phyloP scores from a whole-genome alignment of 1,140 invertebrate genomes.

The Diprion similis region DNA sequence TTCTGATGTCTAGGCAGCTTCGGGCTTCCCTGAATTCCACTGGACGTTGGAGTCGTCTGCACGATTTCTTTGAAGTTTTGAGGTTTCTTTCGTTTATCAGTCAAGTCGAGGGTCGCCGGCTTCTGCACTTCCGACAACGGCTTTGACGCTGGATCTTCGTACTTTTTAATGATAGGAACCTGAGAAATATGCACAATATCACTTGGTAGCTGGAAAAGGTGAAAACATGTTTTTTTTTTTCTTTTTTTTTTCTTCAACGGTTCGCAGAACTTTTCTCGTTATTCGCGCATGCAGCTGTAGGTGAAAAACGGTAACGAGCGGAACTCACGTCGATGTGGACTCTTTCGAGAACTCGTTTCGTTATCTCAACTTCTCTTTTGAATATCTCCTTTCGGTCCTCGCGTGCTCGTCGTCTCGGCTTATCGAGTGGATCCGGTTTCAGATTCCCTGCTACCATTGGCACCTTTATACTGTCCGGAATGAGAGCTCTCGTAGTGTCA shows the following conservation, averaged over 20 bases:
- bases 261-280: no score
- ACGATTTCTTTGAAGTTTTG: slow-evolving; percentile 51
- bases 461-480: slow-evolving; percentile 56
- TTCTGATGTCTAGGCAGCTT: slow-evolving; percentile 57
- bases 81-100: slow-evolving; percentile 50
- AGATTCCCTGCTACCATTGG: slow-evolving; percentile 56
- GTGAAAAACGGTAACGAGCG: background rate
- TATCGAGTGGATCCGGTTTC: slow-evolving; percentile 55
- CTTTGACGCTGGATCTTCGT: slow-evolving; percentile 26
- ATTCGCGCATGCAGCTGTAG: no score
- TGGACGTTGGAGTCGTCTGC: slow-evolving; percentile 43
- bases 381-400: slow-evolving; percentile 61
- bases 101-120: slow-evolving; percentile 50
- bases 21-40: slow-evolving; percentile 41
- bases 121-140: slow-evolving; percentile 48
- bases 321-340: slow-evolving; percentile 56
- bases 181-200: slow-evolving; percentile 22
- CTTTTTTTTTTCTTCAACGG: no score
- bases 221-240: no score
- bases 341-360: slow-evolving; percentile 57
- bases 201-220: background rate
- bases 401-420: slow-evolving; percentile 51
- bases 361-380: slow-evolving; percentile 60
- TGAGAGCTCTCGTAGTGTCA: slow-evolving; percentile 58
- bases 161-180: slow-evolving; percentile 47